Evolutionary conservation across 2,113 vertebrate species (phyloP).

Genomic region (Aptenodytes forsteri): DNA sequence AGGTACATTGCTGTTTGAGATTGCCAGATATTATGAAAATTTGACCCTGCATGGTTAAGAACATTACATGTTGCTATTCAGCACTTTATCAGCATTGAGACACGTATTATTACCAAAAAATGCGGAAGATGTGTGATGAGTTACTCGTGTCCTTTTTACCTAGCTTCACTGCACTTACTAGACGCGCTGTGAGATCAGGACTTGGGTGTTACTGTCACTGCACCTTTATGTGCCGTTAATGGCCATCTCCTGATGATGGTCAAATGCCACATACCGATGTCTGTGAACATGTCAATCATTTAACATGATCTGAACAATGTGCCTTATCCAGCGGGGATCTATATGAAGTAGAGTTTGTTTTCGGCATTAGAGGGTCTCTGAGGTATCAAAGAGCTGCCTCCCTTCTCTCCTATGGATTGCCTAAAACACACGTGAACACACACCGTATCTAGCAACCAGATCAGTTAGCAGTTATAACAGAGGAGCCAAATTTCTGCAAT

Average conservation of each 20-base stretch:
- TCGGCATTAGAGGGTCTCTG: neutral
- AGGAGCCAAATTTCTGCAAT: neutral
- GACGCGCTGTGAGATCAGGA: accelerated
- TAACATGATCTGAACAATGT: neutral
- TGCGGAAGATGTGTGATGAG: neutral
- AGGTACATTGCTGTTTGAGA: neutral
- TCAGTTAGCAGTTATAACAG: neutral
- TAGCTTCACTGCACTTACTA: neutral
- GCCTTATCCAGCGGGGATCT: neutral
- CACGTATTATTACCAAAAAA: neutral
- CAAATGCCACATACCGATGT: neutral
- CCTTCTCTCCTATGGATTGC: neutral
- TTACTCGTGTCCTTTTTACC: neutral
- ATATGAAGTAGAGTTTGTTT: neutral
- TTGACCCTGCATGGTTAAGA: neutral
- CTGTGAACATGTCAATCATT: neutral
- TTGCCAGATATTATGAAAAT: neutral
- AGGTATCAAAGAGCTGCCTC: neutral
- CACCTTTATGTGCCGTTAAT: neutral
- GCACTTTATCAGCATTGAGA: neutral
- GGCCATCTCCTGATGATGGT: neutral
- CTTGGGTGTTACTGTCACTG: neutral
- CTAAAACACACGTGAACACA: neutral
- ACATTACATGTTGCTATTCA: neutral
- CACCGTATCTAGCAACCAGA: neutral